Evolutionary conservation across 2,113 vertebrate species (phyloP).

Genomic region (Micronycteris hirsuta): DNA sequence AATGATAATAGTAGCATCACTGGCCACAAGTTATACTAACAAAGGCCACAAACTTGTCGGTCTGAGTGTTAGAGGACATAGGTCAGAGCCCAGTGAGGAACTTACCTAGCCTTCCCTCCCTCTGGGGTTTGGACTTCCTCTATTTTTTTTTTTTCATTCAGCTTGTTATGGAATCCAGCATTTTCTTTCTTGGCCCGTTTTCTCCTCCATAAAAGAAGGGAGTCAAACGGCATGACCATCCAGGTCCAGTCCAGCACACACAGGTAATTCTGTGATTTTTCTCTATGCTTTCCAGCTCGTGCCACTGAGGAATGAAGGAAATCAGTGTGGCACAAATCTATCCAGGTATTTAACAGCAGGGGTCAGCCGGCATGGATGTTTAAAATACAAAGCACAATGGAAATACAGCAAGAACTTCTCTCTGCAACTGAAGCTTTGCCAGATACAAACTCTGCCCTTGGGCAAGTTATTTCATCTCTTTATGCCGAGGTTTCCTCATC

Average conservation of each 20-base stretch:
- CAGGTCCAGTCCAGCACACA: neutral
- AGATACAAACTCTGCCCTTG: neutral
- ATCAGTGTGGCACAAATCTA: neutral
- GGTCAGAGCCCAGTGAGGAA: neutral
- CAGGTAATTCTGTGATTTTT: neutral
- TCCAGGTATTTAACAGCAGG: neutral
- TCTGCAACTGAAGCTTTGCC: neutral
- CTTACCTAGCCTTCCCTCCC: neutral
- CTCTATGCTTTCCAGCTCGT: neutral
- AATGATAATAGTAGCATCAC: neutral
- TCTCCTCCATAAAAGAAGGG: neutral
- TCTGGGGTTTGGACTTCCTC: neutral
- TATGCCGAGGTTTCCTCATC: neutral
- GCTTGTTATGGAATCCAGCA: neutral
- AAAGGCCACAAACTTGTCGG: neutral
- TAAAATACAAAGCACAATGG: neutral
- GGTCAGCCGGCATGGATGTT: neutral
- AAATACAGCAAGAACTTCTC: neutral
- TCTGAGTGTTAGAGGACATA: neutral
- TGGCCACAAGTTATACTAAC: neutral
- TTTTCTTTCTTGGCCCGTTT: neutral
- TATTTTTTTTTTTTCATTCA: neutral
- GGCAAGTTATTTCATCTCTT: neutral
- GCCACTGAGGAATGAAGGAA: neutral
- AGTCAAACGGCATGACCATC: neutral